Base-by-base conservation (phyloP, 2,888 invertebrate genomes). In the Eupithecia vulgata region DNA sequence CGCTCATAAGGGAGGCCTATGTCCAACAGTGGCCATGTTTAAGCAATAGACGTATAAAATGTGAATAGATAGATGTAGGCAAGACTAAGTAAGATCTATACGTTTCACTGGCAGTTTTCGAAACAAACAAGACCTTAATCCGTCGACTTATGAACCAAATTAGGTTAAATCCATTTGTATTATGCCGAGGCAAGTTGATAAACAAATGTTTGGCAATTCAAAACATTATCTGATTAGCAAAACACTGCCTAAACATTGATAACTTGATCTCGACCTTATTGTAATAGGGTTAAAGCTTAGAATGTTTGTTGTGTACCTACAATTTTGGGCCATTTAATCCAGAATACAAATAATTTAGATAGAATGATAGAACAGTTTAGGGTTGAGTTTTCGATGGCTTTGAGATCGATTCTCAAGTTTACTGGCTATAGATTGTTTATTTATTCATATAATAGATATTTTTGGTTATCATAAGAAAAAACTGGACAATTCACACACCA, bases 191-290 rank as follows among this genome's bases (percentile, higher is more conserved):
- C 57, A 57, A 57, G 57, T 57, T 25, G 25, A 57, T 57, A 25
- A 57, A 57, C 57, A 57, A 57, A 57, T 25, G 57, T 57, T 57
- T 12, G 57, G 57, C 5, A 25, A 57, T 57, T 25, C 57, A 25
- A 25, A 57, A 57, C 57, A 57, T 57, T 57, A 57, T 57, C 57
- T 25, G 57, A 57, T 57, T 57, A 57, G 12, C 57, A 12, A 57
- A 57, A 21, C 57, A 13, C 57, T 25, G 57, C 57, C 57, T 57
- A 12, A 25, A 57, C 57, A 57, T 57, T 13, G 13, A 57, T 57
- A 21, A 25, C 57, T 57, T 57, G 57, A 52, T 25, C 57, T 57
- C 57, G 25, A 25, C 57, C 57, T 57, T 57, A 57, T 25, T 57
- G 57, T 25, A 25, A 57, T 13, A 57, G 57, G 57, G 25, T 57